Evolutionary conservation across 64 coral and sea anemone species (phyloP).

Genomic region (Exaiptasia diaphana): DNA sequence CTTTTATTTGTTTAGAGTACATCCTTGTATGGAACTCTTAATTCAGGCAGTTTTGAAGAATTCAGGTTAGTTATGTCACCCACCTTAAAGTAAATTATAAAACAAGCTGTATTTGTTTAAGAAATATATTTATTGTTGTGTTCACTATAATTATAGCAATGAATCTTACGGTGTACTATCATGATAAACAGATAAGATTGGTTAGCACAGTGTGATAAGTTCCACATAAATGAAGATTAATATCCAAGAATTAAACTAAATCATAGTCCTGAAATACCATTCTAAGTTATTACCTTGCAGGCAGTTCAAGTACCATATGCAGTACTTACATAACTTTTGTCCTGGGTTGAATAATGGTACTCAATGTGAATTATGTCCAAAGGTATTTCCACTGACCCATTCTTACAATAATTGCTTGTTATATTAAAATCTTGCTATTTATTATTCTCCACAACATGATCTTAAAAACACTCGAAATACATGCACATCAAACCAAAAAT

Average conservation of each 20-base stretch:
- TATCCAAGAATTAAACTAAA: no score
- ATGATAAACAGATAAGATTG: background rate
- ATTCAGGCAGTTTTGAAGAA: slow-evolving; percentile 8
- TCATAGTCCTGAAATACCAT: background rate
- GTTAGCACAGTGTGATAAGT: background rate
- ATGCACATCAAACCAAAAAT: no score
- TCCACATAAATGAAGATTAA: background rate
- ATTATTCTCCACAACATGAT: no score
- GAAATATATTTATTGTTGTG: no score
- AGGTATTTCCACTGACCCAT: no score
- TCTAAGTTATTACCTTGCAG: slow-evolving; percentile 7
- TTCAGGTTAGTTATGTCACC: background rate
- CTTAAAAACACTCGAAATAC: no score
- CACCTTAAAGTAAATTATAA: background rate
- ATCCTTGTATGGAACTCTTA: slow-evolving; percentile 42
- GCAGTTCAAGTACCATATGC: slow-evolving; percentile 49
- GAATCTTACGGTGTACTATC: background rate
- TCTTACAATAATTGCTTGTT: no score
- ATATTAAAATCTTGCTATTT: no score
- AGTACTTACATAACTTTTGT: slow-evolving; percentile 26
- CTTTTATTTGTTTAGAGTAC: slow-evolving; percentile 16
- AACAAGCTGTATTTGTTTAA: no score
- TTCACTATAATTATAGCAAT: no score
- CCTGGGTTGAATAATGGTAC: slow-evolving; percentile 45
- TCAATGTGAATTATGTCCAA: slow-evolving; percentile 47